phyloP scores from a whole-genome alignment of 2,888 invertebrate genomes.

The Mellilla xanthometata region DNA sequence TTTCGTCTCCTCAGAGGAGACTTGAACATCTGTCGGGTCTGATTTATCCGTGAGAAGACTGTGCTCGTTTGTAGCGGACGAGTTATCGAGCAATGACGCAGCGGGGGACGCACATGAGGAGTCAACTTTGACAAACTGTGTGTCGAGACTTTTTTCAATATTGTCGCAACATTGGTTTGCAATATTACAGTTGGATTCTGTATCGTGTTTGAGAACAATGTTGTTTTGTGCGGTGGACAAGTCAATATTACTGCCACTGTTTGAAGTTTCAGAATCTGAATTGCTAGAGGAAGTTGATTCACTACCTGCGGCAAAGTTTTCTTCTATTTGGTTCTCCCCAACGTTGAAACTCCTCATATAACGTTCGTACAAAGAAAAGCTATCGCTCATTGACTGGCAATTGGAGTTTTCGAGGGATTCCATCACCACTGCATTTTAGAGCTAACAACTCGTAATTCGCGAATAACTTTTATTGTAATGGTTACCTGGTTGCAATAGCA shows the following conservation, averaged over 20 bases:
- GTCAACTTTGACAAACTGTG: constrained; percentile 53
- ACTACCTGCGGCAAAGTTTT: constrained; percentile 38
- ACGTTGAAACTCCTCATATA: constrained; percentile 76
- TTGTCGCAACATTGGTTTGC: constrained; percentile 44
- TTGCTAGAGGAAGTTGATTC: constrained; percentile 44
- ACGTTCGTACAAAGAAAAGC: constrained; percentile 73
- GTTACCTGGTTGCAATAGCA: too few relatives aligned
- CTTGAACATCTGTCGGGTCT: constrained; percentile 52
- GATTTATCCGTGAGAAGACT: constrained; percentile 64
- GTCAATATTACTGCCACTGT: constrained; percentile 63
- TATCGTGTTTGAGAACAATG: constrained; percentile 53
- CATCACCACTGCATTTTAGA: constrained; percentile 63
- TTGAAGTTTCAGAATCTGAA: constrained; percentile 51
- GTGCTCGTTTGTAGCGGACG: constrained; percentile 56
- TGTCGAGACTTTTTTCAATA: constrained; percentile 51
- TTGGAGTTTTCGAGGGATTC: constrained; percentile 75
- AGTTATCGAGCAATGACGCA: constrained; percentile 54
- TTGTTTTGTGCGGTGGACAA: constrained; percentile 52
- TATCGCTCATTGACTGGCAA: constrained; percentile 73
- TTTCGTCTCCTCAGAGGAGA: constrained; percentile 67
- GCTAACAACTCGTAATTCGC: too few relatives aligned
- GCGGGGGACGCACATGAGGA: constrained; percentile 55
- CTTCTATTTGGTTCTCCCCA: constrained; percentile 53
- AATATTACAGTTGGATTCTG: constrained; percentile 46
- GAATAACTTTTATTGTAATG: too few relatives aligned